Evolutionary conservation across 1,140 invertebrate genomes (phyloP), one percentile per base, ranked within the genome.

Genomic region (Lepidotrigona ventralis): DNA sequence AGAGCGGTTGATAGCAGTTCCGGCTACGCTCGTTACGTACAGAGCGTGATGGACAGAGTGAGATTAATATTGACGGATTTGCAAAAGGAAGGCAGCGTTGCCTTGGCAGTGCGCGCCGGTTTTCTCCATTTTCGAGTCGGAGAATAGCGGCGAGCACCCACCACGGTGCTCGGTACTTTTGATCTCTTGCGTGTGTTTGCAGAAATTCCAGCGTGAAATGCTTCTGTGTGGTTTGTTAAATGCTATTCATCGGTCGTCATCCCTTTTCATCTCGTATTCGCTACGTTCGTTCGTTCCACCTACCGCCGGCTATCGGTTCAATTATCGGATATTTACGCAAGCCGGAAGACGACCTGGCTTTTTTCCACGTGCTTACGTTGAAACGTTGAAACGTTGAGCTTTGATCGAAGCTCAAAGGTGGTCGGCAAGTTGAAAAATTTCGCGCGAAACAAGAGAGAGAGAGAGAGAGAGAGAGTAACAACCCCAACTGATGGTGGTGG

Each of bases 41-140:
- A 54, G 68, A 19, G 2, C 39, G 39, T 39, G 6, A 39, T 39
- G 8, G 46, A n/a, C 11, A 23, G 56, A n/a, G n/a, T 33, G 68
- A 77, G 68, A 81, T 87, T 74, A 84, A 79, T 75, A 78, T 85
- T 83, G 78, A 78, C 71, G 58, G 46, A 81, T 71, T 88, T 33
- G 58, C 66, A 72, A 53, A 79, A 79, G 76, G 46, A 53, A 12
- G 53, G 58, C 39, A 8, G 39, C 6, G 39, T 84, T 69, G 66
- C 83, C 54, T 21, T 60, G 21, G 70, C 74, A 26, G 3, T 17
- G 19, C 39, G 51, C 56, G n/a, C 26, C 39, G 39, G 63, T 15
- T 60, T 83, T 54, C 75, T 23, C 56, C 11, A 64, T 70, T 83
- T 83, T 71, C 68, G 39, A 72, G 53, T 60, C 63, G 15, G 63